Conservation (phyloP, 1,140 invertebrate genomes). For the Calosoma granatense region DNA sequence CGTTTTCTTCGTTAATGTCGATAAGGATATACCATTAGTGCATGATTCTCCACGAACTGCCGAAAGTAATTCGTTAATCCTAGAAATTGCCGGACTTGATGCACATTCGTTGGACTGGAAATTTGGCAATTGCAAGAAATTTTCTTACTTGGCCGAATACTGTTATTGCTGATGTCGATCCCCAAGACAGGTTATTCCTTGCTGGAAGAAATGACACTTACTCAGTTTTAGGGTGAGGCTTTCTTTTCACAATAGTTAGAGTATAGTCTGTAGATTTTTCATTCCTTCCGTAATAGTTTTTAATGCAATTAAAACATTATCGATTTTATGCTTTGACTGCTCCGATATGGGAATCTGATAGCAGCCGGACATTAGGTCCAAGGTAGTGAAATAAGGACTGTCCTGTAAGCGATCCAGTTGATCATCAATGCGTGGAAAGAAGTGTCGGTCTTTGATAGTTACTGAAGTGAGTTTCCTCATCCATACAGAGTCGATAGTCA, state of each 20-base stretch:
- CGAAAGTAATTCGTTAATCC: constrained; percentile 24
- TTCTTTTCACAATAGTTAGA: too few species aligned
- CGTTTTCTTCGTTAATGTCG: constrained; percentile 20
- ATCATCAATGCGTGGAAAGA: constrained; percentile 25
- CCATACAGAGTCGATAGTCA: constrained; percentile 25
- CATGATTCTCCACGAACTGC: constrained; percentile 24
- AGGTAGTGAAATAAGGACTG: constrained; percentile 17
- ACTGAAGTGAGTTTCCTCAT: constrained; percentile 36
- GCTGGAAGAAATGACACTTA: constrained; percentile 14
- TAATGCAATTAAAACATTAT: too few species aligned
- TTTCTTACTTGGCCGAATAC: neutral
- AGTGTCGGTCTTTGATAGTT: constrained; percentile 22
- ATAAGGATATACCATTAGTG: constrained; percentile 17
- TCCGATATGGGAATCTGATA: constrained; percentile 10
- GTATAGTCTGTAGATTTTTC: too few species aligned
- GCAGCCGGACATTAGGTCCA: constrained; percentile 19
- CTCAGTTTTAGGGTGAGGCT: neutral
- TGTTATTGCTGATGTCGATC: neutral
- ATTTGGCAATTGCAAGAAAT: constrained; percentile 2
- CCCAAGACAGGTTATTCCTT: constrained; percentile 11
- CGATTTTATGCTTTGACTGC: constrained; percentile 16
- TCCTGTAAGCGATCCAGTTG: constrained; percentile 18
- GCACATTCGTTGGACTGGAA: constrained; percentile 19
- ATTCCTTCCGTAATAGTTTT: too few species aligned
- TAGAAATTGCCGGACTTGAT: constrained; percentile 24